Evolutionary conservation across 2,888 invertebrate species (phyloP), one percentile per base, ranked within the genome.

Genomic region (Corbicula japonica): DNA sequence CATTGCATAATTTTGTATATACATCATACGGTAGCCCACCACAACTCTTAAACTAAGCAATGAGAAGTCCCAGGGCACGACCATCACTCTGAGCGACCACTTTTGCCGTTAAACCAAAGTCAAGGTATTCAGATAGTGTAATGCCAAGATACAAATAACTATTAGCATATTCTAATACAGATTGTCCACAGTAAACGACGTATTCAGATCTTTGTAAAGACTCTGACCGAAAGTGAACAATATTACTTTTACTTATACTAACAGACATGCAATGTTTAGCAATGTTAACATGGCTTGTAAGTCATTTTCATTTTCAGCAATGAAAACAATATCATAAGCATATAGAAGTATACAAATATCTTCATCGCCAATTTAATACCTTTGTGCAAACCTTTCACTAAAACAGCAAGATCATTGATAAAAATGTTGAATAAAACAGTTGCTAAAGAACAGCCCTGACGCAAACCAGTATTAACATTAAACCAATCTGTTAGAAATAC

Each of bases 21-120:
- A 65, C 74, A 44, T 62, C 69, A 61, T 74, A 79, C 4, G 70
- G 70, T 50, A 79, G 35, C n/a, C 70, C 60, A 41, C 65, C 60
- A 35, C 8, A 35, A 28, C 1, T 35, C 35, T 76, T 63, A 58
- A 18, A 76, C 41, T 56, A 56, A 28, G 69, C 76, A 32, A 76
- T 76, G 5, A 70, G 23, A 8, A 70, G 50, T 23, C 76, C 70
- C 6, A 76, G 50, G 2, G 70, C 76, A 30, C 63, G 52, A 21
- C 65, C 46, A 28, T 63, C 76, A 48, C 56, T 69, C 46, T 76
- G 70, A 0, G 63, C 70, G n/a, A 70, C 61, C 35, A 32, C 10
- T 58, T 54, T 75, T 3, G 56, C 63, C 5, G 62, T 52, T n/a
- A 38, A 1, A 38, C 8, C 38, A 56, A n/a, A 56, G 28, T 68